phyloP scores from a whole-genome alignment of 2,888 invertebrate species.

The Eutolmus rufibarbis region DNA sequence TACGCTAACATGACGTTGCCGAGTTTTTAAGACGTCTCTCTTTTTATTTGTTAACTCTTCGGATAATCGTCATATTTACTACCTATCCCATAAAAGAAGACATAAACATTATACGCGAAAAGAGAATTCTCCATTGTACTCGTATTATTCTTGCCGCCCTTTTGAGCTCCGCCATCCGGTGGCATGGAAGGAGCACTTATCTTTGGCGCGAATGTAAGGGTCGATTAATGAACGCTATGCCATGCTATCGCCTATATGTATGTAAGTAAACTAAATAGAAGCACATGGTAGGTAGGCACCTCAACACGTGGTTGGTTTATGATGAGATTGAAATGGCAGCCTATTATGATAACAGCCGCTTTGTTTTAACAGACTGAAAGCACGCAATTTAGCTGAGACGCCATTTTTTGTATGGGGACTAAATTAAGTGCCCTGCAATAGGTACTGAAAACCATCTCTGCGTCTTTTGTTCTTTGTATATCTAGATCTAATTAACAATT shows the following conservation, averaged over 20 bases:
- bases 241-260: conserved; percentile 13
- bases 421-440: not conserved
- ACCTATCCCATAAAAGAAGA: conserved; percentile 18
- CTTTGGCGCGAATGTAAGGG: conserved; percentile 5
- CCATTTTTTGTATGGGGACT: conserved; percentile 19
- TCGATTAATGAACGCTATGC: conserved; percentile 17
- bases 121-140: conserved; percentile 4
- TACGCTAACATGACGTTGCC: not conserved
- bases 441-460: not conserved
- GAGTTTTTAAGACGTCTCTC: conserved; percentile 17
- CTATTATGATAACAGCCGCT: conserved; percentile 39
- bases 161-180: not conserved
- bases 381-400: conserved; percentile 33
- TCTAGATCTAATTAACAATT: not conserved
- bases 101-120: conserved; percentile 32
- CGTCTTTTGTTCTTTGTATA: not conserved
- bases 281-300: conserved; percentile 12
- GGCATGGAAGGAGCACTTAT: not conserved
- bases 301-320: conserved; percentile 43
- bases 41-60: conserved; percentile 36
- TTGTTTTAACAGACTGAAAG: conserved; percentile 36
- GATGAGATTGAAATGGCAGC: conserved; percentile 42
- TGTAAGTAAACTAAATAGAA: not conserved
- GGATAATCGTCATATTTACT: conserved; percentile 40
- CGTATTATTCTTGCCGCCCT: not conserved